These are phyloP conservation scores for Ceramica pisi DNA, from an alignment of 2,888 invertebrate species.

Conservation along the genomic window DNA sequence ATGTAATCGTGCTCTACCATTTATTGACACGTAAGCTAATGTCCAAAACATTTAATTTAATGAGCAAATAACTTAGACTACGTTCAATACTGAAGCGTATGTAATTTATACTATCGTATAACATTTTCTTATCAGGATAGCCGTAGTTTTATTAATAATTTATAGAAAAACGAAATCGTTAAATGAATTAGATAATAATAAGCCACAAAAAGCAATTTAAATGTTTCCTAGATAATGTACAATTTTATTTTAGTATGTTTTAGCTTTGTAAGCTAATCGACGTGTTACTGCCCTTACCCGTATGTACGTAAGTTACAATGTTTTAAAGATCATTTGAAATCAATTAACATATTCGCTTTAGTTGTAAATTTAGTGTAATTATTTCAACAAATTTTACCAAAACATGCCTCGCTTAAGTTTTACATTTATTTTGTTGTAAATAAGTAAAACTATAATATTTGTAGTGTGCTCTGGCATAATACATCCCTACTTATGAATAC, in stretches of 20 bases:
- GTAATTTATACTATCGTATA: constrained; percentile 65
- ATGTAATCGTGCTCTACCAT: constrained; percentile 61
- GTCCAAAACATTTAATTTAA: constrained; percentile 70
- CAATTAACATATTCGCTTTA: constrained; percentile 69
- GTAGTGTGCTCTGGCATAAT: constrained; percentile 88
- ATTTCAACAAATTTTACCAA: constrained; percentile 89
- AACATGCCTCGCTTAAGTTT: constrained; percentile 90
- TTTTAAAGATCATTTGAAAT: constrained; percentile 52
- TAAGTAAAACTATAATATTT: constrained; percentile 79
- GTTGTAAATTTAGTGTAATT: constrained; percentile 79
- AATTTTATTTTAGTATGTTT: constrained; percentile 70
- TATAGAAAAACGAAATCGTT: constrained; percentile 72
- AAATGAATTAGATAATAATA: constrained; percentile 67
- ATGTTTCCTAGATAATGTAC: constrained; percentile 83
- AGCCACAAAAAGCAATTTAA: constrained; percentile 78
- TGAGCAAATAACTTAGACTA: constrained; percentile 64
- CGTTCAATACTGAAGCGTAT: constrained; percentile 59
- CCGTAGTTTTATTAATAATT: constrained; percentile 64
- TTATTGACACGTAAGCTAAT: constrained; percentile 69
- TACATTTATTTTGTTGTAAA: constrained; percentile 83
- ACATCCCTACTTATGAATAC: constrained; percentile 77
- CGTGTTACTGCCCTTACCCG: constrained; percentile 59
- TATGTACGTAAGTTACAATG: constrained; percentile 49
- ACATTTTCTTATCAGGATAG: constrained; percentile 69
- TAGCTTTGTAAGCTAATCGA: constrained; percentile 64